Conservation (phyloP, 1,140 invertebrate genomes). For the Bathynomus jamesi region DNA sequence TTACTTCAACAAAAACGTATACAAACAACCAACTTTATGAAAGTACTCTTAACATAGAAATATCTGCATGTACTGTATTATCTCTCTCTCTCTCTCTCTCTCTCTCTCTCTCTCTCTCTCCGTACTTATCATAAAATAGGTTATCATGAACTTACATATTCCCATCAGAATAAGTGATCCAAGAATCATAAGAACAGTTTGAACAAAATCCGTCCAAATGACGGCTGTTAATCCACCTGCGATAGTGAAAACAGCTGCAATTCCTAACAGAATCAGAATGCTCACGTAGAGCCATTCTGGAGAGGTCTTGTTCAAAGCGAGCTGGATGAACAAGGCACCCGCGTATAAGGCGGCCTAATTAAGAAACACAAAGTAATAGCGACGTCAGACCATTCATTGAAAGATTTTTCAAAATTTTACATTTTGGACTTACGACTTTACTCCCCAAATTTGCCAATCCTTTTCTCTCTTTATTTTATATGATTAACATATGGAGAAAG, state of each 20-base stretch:
- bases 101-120: too few species aligned
- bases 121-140: too few species aligned
- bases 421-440: too few species aligned
- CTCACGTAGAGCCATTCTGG: constrained; percentile 44
- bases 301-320: constrained; percentile 24
- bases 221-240: constrained; percentile 51
- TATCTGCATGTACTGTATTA: too few species aligned
- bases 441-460: too few species aligned
- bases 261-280: constrained; percentile 46
- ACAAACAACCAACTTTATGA: constrained; percentile 41
- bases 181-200: constrained; percentile 53
- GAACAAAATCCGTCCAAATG: constrained; percentile 54
- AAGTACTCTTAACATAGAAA: background rate
- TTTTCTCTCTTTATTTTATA: too few species aligned
- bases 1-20: constrained; percentile 50
- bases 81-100: too few species aligned
- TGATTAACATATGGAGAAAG: too few species aligned
- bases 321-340: constrained; percentile 50
- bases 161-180: constrained; percentile 51
- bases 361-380: background rate
- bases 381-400: too few species aligned
- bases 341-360: constrained; percentile 51
- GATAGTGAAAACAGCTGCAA: constrained; percentile 49
- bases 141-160: constrained; percentile 26
- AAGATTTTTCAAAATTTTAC: too few species aligned